Evolutionary conservation across 2,888 invertebrate species (phyloP), one percentile per base, ranked within the genome.

Genomic region (Agriopis aurantiaria): DNA sequence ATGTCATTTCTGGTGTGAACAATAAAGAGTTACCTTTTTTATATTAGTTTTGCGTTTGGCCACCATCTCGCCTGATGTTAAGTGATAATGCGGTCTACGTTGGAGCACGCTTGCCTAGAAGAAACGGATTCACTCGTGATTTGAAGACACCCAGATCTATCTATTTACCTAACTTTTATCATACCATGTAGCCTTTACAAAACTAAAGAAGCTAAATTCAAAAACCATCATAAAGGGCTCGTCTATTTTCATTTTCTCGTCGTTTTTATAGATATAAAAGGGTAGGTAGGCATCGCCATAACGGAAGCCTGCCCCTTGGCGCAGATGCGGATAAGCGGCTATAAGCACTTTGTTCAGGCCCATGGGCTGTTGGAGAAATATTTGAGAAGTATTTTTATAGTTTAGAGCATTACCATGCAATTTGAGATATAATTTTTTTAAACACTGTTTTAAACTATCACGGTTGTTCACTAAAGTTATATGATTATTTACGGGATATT

Each of bases 271-370:
- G 55, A 55, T 55, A 55, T 55, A 40, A 55, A 53, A 23, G 3
- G 8, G 40, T 40, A 55, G 55, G 55, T 55, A 55, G 55, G 40
- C 12, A 55, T 9, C 33, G 33, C 14, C 43, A 43, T 56, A 43
- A 43, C 41, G 43, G 56, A 41, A 56, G 56, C 8, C 43, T 43
- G 56, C 14, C 41, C 58, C n/a, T 17, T 11, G 52, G 51, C 59
- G 51, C 73, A 73, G 73, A 69, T 73, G 73, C 14, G 60, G 41
- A 52, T 68, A 73, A 73, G 61, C 4, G 66, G 53, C 68, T 48
- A 73, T 73, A 73, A 73, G 51, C 61, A 43, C 51, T 61, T 61
- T 8, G 46, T 57, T 58, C 17, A 11, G 33, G 33, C 40, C 61
- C 51, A 61, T 61, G 14, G 60, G 40, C 10, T 60, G 60, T n/a